Evolutionary conservation across 2,888 invertebrate genomes (phyloP).

Genomic region (Ormyrus thymus): DNA sequence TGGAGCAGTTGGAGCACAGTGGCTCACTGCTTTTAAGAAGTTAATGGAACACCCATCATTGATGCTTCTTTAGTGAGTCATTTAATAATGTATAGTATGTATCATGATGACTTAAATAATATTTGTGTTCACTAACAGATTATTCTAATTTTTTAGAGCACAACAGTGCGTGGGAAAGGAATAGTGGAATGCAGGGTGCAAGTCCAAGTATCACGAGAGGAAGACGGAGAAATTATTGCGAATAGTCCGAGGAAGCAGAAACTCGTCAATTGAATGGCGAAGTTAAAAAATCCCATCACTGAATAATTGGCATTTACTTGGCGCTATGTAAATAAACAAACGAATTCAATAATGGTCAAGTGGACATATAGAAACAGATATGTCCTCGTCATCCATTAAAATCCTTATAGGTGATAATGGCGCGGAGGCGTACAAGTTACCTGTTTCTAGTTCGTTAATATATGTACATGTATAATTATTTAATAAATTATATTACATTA

Average conservation of each 20-base stretch:
- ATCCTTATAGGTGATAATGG: slow-evolving; percentile 26
- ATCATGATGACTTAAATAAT: background rate
- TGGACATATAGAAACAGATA: slow-evolving; percentile 26
- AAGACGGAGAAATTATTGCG: slow-evolving; percentile 31
- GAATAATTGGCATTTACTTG: slow-evolving; percentile 43
- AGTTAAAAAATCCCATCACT: slow-evolving; percentile 23
- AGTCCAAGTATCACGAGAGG: slow-evolving; percentile 33
- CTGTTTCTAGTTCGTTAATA: slow-evolving; percentile 51
- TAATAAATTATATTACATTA: slow-evolving; percentile 57
- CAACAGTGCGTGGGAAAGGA: background rate
- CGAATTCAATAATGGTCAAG: slow-evolving; percentile 44
- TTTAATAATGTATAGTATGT: background rate
- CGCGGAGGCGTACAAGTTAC: slow-evolving; percentile 39
- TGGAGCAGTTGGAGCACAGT: slow-evolving; percentile 97
- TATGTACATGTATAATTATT: slow-evolving; percentile 53
- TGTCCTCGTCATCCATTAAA: slow-evolving; percentile 32
- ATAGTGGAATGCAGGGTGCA: slow-evolving; percentile 35
- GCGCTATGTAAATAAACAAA: slow-evolving; percentile 53
- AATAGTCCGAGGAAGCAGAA: slow-evolving; percentile 38
- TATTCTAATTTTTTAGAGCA: slow-evolving; percentile 21
- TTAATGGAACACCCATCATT: slow-evolving; percentile 94
- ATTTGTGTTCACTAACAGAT: background rate
- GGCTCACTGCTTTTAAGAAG: slow-evolving; percentile 92
- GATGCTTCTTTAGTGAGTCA: slow-evolving; percentile 88
- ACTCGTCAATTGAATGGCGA: slow-evolving; percentile 35